Evolutionary conservation across 2,113 vertebrate genomes (phyloP).

Genomic region (Sander vitreus): DNA sequence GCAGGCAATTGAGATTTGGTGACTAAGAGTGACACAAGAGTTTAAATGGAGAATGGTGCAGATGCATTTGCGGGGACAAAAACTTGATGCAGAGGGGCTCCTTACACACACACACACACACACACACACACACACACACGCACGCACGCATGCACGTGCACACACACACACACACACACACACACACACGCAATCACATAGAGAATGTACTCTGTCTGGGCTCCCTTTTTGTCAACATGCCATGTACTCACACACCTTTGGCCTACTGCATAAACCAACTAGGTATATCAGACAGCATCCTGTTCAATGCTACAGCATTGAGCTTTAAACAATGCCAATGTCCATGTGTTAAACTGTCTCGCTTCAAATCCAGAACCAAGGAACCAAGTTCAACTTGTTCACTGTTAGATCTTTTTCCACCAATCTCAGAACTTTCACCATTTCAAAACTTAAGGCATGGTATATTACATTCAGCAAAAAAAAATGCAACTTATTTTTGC

Average conservation of each 20-base stretch:
- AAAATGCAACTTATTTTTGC: background rate
- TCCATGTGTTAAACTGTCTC: background rate
- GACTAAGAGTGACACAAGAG: conserved; percentile 55
- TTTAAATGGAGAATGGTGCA: conserved; percentile 52
- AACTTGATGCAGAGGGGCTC: conserved; percentile 14
- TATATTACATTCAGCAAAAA: background rate
- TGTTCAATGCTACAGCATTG: conserved; percentile 2
- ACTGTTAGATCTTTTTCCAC: background rate
- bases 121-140: background rate
- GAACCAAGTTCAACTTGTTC: background rate
- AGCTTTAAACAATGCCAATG: conserved; percentile 7
- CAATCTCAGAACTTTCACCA: background rate
- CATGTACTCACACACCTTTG: conserved; percentile 38
- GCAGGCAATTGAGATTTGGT: conserved; percentile 64
- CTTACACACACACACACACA: background rate
- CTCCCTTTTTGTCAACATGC: conserved; percentile 22
- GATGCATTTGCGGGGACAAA: conserved; percentile 48
- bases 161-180: background rate
- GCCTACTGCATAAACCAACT: conserved; percentile 12
- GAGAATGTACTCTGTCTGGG: background rate
- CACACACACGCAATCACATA: background rate
- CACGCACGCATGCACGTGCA: no score
- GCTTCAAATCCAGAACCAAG: conserved; percentile 9
- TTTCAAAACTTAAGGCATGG: background rate
- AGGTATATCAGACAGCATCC: conserved; percentile 17